Conservation (phyloP, 2,797 vertebrate species). For the Coranthus polyacanthus region DNA sequence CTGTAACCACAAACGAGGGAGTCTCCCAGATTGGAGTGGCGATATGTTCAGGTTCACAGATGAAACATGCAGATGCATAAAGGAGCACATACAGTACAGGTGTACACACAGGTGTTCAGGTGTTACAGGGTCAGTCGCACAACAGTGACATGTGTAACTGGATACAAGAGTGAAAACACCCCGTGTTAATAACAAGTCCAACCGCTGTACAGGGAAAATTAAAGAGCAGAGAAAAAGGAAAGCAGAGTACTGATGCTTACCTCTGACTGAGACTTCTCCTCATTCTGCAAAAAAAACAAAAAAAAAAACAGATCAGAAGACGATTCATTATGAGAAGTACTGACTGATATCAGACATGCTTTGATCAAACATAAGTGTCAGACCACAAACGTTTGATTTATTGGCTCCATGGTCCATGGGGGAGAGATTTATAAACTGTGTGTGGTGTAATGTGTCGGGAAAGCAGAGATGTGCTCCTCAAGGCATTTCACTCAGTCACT, state of each 20-base stretch:
- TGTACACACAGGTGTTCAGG: slow-evolving; percentile 64
- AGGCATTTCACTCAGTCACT: slow-evolving; percentile 68
- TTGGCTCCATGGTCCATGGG: no score
- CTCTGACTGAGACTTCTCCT: slow-evolving; percentile 99
- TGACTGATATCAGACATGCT: slow-evolving; percentile 28
- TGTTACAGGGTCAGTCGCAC: slow-evolving; percentile 56
- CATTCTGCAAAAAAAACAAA: slow-evolving; percentile 86
- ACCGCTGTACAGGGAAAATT: slow-evolving; percentile 48
- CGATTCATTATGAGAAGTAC: slow-evolving; percentile 47
- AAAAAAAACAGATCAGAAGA: slow-evolving; percentile 27
- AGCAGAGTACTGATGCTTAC: slow-evolving; percentile 81
- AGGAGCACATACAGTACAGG: slow-evolving; percentile 34
- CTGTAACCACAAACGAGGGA: slow-evolving; percentile 40
- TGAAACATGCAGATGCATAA: slow-evolving; percentile 34
- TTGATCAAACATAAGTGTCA: slow-evolving; percentile 32
- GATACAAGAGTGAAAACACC: slow-evolving; percentile 59
- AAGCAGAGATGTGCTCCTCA: slow-evolving; percentile 67
- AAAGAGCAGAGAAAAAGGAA: slow-evolving; percentile 46
- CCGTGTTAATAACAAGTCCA: slow-evolving; percentile 62
- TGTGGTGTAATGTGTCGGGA: slow-evolving; percentile 69
- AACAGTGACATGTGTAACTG: slow-evolving; percentile 63
- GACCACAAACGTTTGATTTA: slow-evolving; percentile 36
- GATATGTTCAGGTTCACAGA: slow-evolving; percentile 41
- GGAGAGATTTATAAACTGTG: slow-evolving; percentile 49
- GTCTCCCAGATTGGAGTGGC: slow-evolving; percentile 38